Conservation (phyloP, 2,888 invertebrate genomes). For the Acanthococcus lagerstroemiae region DNA sequence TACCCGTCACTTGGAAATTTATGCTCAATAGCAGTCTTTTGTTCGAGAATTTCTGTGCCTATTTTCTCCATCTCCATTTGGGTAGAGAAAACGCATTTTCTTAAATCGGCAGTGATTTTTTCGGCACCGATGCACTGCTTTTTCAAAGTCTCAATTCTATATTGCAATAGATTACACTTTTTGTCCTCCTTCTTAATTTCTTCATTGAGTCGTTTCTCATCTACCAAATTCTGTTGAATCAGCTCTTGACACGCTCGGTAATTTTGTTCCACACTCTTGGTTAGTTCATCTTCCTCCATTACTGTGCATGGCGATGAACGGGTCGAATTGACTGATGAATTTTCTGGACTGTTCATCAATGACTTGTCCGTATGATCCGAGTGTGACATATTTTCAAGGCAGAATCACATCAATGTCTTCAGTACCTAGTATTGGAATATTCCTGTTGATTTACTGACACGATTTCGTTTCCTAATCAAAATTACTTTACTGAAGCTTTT, state of each 20-base stretch:
- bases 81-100: neutral
- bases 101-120: neutral
- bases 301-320: no score
- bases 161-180: constrained; percentile 4
- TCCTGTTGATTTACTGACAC: no score
- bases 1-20: constrained; percentile 8
- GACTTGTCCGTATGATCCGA: no score
- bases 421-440: no score
- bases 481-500: no score
- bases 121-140: neutral
- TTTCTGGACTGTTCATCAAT: no score
- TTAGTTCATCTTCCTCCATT: constrained; percentile 7
- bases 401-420: no score
- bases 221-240: neutral
- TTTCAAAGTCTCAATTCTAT: neutral
- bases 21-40: neutral
- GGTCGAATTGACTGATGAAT: no score
- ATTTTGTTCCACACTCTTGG: no score
- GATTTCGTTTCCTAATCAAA: no score
- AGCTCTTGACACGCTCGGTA: no score
- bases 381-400: no score
- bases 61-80: constrained; percentile 12
- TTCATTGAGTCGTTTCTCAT: neutral
- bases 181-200: constrained; percentile 5
- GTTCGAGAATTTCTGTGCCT: neutral